phyloP scores from a whole-genome alignment of 2,888 invertebrate genomes.

The Escarpia spicata region DNA sequence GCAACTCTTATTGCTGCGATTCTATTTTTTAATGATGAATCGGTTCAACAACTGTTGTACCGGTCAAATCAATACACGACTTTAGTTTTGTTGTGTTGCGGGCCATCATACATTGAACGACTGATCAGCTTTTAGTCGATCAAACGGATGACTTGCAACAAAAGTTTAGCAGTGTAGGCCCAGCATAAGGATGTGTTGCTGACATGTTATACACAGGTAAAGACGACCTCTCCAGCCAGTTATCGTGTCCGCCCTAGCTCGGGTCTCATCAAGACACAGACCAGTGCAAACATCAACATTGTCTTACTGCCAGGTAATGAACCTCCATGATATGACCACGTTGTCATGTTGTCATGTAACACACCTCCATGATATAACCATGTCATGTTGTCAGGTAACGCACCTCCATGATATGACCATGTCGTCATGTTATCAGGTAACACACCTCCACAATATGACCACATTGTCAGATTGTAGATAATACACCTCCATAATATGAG shows the following conservation, averaged over 20 bases:
- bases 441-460: neutral
- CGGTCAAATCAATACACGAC: no score
- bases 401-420: neutral
- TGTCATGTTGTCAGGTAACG: neutral
- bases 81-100: no score
- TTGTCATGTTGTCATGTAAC: neutral
- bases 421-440: neutral
- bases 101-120: no score
- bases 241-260: slow-evolving; percentile 91
- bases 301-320: slow-evolving; percentile 73
- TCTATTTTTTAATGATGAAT: no score
- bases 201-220: slow-evolving; percentile 73
- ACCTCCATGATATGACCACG: neutral
- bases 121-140: no score
- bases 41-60: no score
- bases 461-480: neutral
- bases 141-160: no score
- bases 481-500: neutral
- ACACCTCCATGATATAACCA: neutral
- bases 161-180: no score
- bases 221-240: slow-evolving; percentile 95
- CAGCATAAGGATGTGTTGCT: neutral
- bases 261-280: slow-evolving; percentile 77
- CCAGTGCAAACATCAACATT: slow-evolving; percentile 74
- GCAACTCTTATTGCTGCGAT: no score